Percentiles rank a stretch among this genome's conserved stretches.
These are phyloP conservation scores for Limnephilus auricula DNA, from an alignment of 2,888 invertebrate genomes.

Conservation along the genomic window DNA sequence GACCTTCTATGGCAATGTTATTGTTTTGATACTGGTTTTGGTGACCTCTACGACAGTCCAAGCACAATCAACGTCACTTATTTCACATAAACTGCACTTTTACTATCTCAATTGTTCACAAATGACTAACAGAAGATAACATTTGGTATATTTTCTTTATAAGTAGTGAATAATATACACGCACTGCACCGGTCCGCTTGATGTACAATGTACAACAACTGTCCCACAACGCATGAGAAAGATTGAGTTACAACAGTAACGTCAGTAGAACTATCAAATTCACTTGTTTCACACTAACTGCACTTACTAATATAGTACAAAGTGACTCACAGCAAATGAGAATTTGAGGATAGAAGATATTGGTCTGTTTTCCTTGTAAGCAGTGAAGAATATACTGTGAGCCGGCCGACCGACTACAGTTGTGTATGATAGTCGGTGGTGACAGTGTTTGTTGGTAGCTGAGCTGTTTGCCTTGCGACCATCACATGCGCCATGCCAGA, in stretches of 20 bases:
- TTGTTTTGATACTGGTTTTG: neutral
- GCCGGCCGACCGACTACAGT: neutral
- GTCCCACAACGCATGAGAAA: neutral
- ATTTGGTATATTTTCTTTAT: neutral
- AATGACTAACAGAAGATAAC: neutral
- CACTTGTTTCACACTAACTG: neutral
- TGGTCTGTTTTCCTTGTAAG: neutral
- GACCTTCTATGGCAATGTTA: neutral
- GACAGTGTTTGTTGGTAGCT: neutral
- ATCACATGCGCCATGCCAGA: neutral
- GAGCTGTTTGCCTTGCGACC: conserved; percentile 31
- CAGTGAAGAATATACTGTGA: neutral
- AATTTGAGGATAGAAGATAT: neutral
- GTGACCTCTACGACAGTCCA: neutral
- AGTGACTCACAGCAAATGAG: neutral
- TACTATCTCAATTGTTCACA: neutral
- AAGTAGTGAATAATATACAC: neutral
- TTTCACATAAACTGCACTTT: neutral
- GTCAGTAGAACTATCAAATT: neutral
- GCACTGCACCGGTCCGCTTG: neutral
- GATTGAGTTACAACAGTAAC: neutral
- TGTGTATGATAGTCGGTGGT: neutral
- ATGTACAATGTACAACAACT: neutral
- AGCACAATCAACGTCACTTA: neutral
- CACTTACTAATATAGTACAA: neutral